Conservation (phyloP, 2,888 invertebrate species). For the Eretmocerus hayati region DNA sequence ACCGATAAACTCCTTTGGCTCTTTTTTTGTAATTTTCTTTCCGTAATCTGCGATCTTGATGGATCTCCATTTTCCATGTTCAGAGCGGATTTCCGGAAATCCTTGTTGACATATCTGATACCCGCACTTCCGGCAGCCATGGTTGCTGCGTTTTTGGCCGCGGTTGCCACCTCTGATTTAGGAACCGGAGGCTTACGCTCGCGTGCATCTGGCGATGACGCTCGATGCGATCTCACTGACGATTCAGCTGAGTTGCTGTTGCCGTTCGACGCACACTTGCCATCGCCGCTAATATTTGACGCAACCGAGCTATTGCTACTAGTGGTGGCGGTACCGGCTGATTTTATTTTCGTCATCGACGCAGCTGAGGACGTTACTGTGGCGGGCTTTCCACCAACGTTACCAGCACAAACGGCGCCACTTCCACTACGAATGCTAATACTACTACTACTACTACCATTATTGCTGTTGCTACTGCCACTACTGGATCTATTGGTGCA, state of each 20-base stretch:
- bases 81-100: slow-evolving; percentile 65
- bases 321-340: slow-evolving; percentile 14
- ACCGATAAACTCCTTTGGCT: slow-evolving; percentile 46
- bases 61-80: slow-evolving; percentile 54
- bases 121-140: slow-evolving; percentile 24
- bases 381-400: slow-evolving; percentile 20
- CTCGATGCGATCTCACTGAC: slow-evolving; percentile 34
- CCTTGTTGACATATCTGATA: slow-evolving; percentile 57
- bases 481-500: slow-evolving; percentile 22
- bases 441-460: slow-evolving; percentile 2
- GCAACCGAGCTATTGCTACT: slow-evolving; percentile 1
- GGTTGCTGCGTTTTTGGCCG: slow-evolving; percentile 26
- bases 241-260: slow-evolving; percentile 21
- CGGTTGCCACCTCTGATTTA: slow-evolving; percentile 44
- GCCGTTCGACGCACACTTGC: slow-evolving; percentile 7
- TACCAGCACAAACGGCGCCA: too few species aligned
- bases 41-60: slow-evolving; percentile 29
- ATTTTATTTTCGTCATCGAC: slow-evolving; percentile 21
- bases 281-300: slow-evolving; percentile 8
- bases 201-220: slow-evolving; percentile 35
- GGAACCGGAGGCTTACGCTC: slow-evolving; percentile 48
- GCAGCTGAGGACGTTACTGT: slow-evolving; percentile 26
- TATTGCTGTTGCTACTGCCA: slow-evolving; percentile 2
- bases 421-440: too few species aligned
- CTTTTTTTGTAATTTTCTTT: slow-evolving; percentile 32